phyloP scores from a whole-genome alignment of 2,888 invertebrate genomes.

The Serripes groenlandicus region DNA sequence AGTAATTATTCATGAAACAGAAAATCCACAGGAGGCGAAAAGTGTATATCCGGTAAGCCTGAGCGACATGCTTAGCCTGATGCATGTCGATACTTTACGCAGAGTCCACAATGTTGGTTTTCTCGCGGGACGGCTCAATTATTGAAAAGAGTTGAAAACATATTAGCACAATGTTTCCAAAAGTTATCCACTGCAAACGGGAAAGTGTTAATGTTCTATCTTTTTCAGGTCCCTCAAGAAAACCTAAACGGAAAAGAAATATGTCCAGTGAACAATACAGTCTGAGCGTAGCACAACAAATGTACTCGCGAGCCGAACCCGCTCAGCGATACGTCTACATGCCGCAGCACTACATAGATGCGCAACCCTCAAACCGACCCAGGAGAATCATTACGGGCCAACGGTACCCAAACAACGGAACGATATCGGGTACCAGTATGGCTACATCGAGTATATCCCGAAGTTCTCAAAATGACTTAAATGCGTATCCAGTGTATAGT shows the following conservation, averaged over 20 bases:
- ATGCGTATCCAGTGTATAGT: neutral
- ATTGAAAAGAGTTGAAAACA: neutral
- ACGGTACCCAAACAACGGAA: neutral
- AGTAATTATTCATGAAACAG: too few species aligned
- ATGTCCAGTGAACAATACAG: neutral
- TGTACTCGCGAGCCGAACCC: neutral
- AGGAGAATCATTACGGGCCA: neutral
- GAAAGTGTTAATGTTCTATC: too few species aligned
- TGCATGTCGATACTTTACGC: neutral
- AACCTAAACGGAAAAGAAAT: neutral
- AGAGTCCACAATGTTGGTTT: neutral
- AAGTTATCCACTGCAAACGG: too few species aligned
- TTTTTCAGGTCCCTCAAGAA: neutral
- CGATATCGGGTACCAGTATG: neutral
- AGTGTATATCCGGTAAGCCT: neutral
- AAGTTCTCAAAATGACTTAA: neutral
- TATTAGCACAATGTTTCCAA: too few species aligned
- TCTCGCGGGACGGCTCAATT: neutral
- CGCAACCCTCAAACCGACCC: conserved; percentile 1
- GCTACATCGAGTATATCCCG: conserved; percentile 4
- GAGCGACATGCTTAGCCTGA: neutral
- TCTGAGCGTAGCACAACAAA: conserved; percentile 1
- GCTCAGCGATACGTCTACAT: conserved; percentile 13
- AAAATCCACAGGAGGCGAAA: too few species aligned
- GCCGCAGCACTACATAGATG: conserved; percentile 1